A percentile compares a stretch with the other conserved stretches of the same genome.
Conservation (phyloP, 2,797 vertebrate genomes). For the Pseudotriccus pelzelni region DNA sequence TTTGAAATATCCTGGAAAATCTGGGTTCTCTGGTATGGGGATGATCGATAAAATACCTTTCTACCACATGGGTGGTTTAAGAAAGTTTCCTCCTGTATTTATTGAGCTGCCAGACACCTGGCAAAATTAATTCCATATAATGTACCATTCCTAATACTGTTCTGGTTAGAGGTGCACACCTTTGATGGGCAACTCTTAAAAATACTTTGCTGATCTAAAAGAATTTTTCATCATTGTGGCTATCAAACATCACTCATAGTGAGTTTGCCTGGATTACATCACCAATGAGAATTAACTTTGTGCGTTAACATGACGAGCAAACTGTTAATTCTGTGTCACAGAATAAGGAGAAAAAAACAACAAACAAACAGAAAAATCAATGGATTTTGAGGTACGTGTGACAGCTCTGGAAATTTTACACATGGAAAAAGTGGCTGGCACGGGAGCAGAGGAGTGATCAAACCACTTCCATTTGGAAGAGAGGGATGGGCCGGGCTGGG, state of each 20-base stretch:
- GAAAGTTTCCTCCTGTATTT: not conserved
- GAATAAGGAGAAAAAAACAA: not conserved
- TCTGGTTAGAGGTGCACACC: accelerated
- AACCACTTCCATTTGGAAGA: not conserved
- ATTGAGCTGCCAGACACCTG: not conserved
- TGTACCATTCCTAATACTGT: accelerated
- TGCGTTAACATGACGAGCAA: accelerated
- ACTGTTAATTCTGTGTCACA: not conserved
- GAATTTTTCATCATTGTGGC: not conserved
- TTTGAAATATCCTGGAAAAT: not conserved
- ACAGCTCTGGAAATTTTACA: not conserved
- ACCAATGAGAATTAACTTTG: not conserved
- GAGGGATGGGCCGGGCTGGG: not conserved
- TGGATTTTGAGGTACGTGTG: not conserved
- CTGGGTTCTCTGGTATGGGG: not conserved
- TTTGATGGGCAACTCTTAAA: not conserved
- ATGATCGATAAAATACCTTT: not conserved
- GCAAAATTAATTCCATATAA: not conserved
- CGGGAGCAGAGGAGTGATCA: not conserved
- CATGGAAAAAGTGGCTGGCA: not conserved
- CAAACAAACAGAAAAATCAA: not conserved
- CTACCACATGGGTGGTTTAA: not conserved
- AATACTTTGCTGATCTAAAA: not conserved
- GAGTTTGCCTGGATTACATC: not conserved
- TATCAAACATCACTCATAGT: accelerated